Evolutionary conservation across 2,888 invertebrate genomes (phyloP).

Genomic region (Chironomus tentans): DNA sequence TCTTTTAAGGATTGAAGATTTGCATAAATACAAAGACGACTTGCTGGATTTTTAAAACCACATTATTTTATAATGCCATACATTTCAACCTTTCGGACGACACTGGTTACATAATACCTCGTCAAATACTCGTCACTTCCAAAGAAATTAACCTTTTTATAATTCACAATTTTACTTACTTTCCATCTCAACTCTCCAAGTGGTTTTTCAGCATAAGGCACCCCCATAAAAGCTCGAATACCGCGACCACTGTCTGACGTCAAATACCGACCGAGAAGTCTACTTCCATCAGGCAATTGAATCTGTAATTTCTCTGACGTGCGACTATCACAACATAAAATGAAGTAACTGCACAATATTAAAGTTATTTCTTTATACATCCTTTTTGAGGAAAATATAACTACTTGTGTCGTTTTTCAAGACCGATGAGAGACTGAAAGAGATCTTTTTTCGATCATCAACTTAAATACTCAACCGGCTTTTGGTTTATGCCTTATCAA

Average conservation of each 20-base stretch:
- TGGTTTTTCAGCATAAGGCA: conserved; percentile 57
- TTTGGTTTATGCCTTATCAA: too few species aligned
- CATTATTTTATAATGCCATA: too few species aligned
- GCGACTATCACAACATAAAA: conserved; percentile 28
- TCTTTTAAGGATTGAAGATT: too few species aligned
- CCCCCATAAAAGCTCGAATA: conserved; percentile 52
- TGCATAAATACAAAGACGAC: too few species aligned
- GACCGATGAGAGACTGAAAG: not conserved
- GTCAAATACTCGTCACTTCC: too few species aligned
- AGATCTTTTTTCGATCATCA: not conserved
- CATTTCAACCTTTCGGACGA: not conserved
- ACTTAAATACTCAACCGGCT: not conserved
- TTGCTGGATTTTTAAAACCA: too few species aligned
- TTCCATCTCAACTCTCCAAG: conserved; percentile 53
- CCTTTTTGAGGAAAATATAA: too few species aligned
- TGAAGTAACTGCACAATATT: not conserved
- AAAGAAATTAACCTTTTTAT: not conserved
- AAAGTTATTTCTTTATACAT: not conserved
- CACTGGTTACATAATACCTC: not conserved
- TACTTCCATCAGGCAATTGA: conserved; percentile 43
- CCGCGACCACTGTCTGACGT: conserved; percentile 48
- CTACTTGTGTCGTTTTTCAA: not conserved
- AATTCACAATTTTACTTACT: conserved; percentile 44
- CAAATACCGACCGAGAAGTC: conserved; percentile 48
- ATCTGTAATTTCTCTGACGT: conserved; percentile 37